Evolutionary conservation across 2,797 vertebrate genomes (phyloP).

Genomic region (Brachymystax lenok): DNA sequence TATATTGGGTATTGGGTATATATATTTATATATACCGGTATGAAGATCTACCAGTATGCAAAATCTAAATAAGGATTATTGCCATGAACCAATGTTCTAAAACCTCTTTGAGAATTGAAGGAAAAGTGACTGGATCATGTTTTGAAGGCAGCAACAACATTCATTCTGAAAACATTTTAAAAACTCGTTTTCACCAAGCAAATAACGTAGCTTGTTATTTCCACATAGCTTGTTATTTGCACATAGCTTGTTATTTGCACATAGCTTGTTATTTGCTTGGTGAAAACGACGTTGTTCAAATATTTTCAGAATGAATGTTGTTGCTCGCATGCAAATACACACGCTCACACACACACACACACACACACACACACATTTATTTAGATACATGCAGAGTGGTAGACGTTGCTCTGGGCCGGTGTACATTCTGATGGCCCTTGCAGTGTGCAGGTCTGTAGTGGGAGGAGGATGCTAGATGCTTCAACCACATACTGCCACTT

Average conservation of each 20-base stretch:
- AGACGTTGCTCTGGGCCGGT: conserved; percentile 34
- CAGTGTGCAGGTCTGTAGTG: conserved; percentile 69
- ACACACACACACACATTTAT: conserved; percentile 5
- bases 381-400: conserved; percentile 23
- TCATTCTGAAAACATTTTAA: not conserved
- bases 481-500: conserved; percentile 69
- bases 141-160: not conserved
- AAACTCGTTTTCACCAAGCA: not conserved
- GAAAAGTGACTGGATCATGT: not conserved
- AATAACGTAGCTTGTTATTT: not conserved
- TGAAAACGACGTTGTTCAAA: not conserved
- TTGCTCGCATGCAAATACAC: not conserved
- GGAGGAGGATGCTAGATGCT: conserved; percentile 77
- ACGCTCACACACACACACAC: not conserved
- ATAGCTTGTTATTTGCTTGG: too few species aligned
- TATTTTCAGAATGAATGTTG: not conserved
- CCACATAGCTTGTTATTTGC: too few species aligned
- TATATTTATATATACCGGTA: too few species aligned
- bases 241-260: too few species aligned
- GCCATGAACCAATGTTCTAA: conserved; percentile 35
- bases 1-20: not conserved
- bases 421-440: conserved; percentile 63
- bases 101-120: not conserved
- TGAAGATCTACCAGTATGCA: too few species aligned
- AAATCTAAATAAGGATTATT: conserved; percentile 4